Evolutionary conservation across 2,113 vertebrate genomes (phyloP), one percentile per base, ranked within the genome.

Genomic region (Arenaria interpres): DNA sequence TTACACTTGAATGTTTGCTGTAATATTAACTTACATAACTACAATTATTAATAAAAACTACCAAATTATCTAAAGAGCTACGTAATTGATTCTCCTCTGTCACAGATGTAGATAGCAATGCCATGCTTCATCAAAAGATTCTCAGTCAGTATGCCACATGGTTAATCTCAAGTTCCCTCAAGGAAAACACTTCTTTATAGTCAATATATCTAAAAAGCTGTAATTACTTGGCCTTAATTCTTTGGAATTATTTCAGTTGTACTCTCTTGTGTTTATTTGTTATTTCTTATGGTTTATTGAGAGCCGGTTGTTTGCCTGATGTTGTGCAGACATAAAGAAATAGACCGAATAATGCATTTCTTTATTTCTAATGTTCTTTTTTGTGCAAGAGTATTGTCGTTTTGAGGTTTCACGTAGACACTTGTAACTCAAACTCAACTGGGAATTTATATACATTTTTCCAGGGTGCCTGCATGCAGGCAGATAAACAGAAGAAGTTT

Each of bases 131-230:
- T 85, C 35, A 50, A 57, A 93, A 80, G 35, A n/a, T 41, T 94
- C 69, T 89, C 48, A 30, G 78, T 97, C 96, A 95, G 53, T 85
- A 43, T 94, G 85, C 91, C 86, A 73, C 69, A 96, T 92, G 89
- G 94, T 94, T 96, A 97, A 96, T 75, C 89, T 89, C 93, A 96
- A 88, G 62, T 91, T 95, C 62, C 92, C 77, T 96, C 57, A 81
- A 94, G 74, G 12, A 92, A 92, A 96, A 85, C 54, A 77, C 39
- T 95, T 67, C 57, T 93, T 89, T 84, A 74, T 89, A 86, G 89
- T 71, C 80, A 77, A 50, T 78, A 59, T 86, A 59, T 90, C 91
- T 92, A 63, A 90, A 62, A 88, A 90, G 83, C 54, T 74, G 54
- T 90, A 93, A 84, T 89, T 96, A 88, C 68, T 93, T 96, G 86